Conservation (phyloP, 64 coral and sea anemone genomes). For the Stylophora pistillata region DNA sequence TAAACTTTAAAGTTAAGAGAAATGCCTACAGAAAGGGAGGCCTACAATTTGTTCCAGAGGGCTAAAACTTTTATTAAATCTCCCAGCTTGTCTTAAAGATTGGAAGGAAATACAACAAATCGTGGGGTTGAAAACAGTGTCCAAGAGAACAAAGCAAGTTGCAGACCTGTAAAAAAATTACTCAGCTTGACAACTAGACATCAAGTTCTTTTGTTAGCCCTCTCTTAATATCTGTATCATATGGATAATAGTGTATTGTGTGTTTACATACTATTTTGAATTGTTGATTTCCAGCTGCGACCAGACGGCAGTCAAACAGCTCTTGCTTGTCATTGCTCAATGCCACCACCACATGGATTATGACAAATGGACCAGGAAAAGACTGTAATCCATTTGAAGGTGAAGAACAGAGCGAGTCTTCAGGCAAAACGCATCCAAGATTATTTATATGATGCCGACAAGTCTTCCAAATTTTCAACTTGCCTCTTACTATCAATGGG, state of each 20-base stretch:
- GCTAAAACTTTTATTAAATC: no score
- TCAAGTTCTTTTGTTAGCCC: no score
- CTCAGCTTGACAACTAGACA: no score
- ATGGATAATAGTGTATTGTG: not conserved
- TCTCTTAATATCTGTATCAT: no score
- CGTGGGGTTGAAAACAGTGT: no score
- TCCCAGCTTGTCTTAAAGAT: no score
- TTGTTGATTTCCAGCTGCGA: not conserved
- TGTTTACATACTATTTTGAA: not conserved
- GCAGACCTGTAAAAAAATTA: no score
- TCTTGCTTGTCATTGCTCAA: not conserved
- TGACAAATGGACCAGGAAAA: slow-evolving; percentile 19
- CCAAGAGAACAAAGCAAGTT: no score
- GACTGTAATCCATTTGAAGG: not conserved
- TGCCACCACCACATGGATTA: not conserved
- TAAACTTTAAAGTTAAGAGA: no score
- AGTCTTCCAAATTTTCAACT: not conserved
- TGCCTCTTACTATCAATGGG: not conserved
- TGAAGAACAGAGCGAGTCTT: not conserved
- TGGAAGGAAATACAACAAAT: no score
- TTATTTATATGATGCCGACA: not conserved
- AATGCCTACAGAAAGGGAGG: no score
- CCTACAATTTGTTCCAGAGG: no score
- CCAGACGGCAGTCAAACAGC: not conserved
- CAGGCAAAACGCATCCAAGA: not conserved